Base-by-base conservation (phyloP, 2,797 vertebrate genomes). In the Natrix natrix region DNA sequence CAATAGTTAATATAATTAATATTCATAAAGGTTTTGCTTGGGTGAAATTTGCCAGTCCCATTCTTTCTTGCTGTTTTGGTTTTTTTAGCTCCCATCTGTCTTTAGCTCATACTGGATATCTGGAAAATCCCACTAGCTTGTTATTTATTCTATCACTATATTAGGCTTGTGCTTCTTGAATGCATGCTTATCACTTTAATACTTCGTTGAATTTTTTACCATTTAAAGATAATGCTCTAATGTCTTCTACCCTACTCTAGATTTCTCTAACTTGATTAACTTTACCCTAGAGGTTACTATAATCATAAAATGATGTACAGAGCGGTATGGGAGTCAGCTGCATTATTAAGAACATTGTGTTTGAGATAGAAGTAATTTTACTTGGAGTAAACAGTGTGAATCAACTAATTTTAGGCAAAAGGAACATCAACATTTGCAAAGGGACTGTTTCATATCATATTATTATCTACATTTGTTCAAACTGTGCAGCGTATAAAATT, bases 321-420 rank as follows among this genome's bases (percentile, higher is more conserved):
- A 95, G 11, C 32, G 17, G 24, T n/a, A 63, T 43, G 28, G 22
- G 20, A 17, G 20, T 86, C 57, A 52, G 78, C 14, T 22, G 61
- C 26, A 52, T 61, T 83, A 86, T 91, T 91, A 60, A 86, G 43
- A 83, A 57, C 17, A 48, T 10, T 48, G 24, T 28, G 55, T 28
- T 28, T 37, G 10, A 11, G 55, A 48, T 43, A 43, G 55, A 83
- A 91, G 24, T 55, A 59, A 69, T 83, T 60, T 48, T 91, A 57
- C 59, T 26, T 28, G 83, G 32, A 43, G 14, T 74, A 83, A 32
- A 91, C 14, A 37, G 28, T 20, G 20, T 59, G 22, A 13, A 26
- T 88, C 87, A 91, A 56, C 8, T 91, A 78, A 13, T 92, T 10
- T n/a, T 87, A 91, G 43, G 88, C 59, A 52, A 87, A 48, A 93